Conservation (phyloP, 1,140 invertebrate species). For the Parasteatoda tepidariorum region DNA sequence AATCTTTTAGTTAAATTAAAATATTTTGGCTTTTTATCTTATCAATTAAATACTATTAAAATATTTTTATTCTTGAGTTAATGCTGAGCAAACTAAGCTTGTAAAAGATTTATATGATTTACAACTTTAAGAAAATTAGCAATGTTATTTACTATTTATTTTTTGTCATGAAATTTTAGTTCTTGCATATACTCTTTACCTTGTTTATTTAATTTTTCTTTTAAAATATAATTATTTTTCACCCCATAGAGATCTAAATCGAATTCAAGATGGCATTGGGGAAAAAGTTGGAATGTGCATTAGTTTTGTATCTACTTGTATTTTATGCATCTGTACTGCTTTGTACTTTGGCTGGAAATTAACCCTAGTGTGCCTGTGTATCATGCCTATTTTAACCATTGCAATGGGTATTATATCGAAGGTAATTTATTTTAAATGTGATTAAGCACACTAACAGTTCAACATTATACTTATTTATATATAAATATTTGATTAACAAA, state of each 20-base stretch:
- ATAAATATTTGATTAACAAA: too few species aligned
- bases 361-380: conserved; percentile 70
- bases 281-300: conserved; percentile 72
- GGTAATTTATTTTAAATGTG: conserved; percentile 50
- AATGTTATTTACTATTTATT: too few species aligned
- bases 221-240: neutral
- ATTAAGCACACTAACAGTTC: too few species aligned
- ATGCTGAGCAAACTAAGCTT: too few species aligned
- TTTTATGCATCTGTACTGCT: conserved; percentile 67
- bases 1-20: too few species aligned
- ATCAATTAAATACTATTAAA: too few species aligned
- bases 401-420: conserved; percentile 62
- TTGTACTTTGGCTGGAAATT: conserved; percentile 71
- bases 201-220: neutral
- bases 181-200: neutral
- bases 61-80: too few species aligned
- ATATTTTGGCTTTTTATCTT: too few species aligned
- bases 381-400: conserved; percentile 66
- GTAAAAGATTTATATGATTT: too few species aligned
- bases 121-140: too few species aligned
- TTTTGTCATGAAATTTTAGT: too few species aligned
- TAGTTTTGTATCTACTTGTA: conserved; percentile 65
- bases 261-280: conserved; percentile 73
- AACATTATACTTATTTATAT: too few species aligned
- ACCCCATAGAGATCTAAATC: conserved; percentile 71